These are phyloP conservation scores for Heterodera schachtii DNA, from an alignment of 1,140 invertebrate species.

Conservation along the genomic window DNA sequence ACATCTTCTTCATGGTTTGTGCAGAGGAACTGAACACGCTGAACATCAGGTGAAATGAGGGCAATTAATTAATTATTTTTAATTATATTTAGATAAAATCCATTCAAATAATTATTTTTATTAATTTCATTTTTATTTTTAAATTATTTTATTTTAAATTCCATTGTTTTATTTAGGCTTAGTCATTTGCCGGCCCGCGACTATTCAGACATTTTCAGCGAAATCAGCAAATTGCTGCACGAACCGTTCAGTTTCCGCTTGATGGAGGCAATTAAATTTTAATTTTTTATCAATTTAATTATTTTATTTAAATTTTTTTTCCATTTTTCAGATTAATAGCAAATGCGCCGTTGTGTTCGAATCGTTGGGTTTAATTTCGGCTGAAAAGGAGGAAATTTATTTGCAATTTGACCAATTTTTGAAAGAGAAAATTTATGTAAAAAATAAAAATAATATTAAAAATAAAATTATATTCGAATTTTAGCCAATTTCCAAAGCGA, in stretches of 20 bases:
- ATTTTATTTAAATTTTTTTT: neutral
- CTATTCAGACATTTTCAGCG: conserved; percentile 44
- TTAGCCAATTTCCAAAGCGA: conserved; percentile 48
- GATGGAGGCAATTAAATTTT: conserved; percentile 35
- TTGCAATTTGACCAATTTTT: conserved; percentile 42
- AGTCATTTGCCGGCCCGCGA: conserved; percentile 28
- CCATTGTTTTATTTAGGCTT: conserved; percentile 7
- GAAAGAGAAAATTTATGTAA: conserved; percentile 43
- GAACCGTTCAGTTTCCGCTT: conserved; percentile 45
- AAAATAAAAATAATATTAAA: conserved; percentile 12
- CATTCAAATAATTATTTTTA: conserved; percentile 14
- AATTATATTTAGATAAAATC: neutral
- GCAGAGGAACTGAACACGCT: conserved; percentile 32
- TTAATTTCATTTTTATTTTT: neutral
- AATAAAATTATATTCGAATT: conserved; percentile 26
- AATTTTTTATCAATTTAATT: neutral
- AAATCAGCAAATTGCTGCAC: conserved; percentile 38
- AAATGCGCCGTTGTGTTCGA: conserved; percentile 42
- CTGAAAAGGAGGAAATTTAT: conserved; percentile 39
- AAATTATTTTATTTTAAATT: conserved; percentile 2
- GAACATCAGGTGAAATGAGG: conserved; percentile 20
- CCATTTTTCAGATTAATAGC: conserved; percentile 36
- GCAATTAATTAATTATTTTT: too few relatives aligned
- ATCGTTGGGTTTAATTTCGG: conserved; percentile 11
- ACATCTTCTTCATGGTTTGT: conserved; percentile 42